Base-by-base conservation (phyloP, 2,797 vertebrate genomes). In the Toxotes lorentzi region DNA sequence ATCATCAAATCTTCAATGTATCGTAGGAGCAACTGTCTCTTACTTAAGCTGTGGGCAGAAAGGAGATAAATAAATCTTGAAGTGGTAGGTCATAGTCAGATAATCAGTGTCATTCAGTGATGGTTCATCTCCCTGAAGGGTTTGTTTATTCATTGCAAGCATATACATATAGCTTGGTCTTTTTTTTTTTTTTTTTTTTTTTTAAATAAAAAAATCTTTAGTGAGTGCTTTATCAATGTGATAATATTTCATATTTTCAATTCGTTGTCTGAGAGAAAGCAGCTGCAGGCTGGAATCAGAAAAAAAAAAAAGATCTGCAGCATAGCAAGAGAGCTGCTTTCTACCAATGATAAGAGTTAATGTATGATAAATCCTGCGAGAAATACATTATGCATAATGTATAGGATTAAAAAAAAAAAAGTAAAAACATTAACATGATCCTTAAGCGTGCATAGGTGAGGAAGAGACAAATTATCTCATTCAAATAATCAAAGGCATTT, bases 381-480 rank as follows among this genome's bases (percentile, higher is more conserved):
- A n/a, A n/a, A n/a, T n/a, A n/a, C n/a, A n/a, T n/a, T n/a, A n/a
- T n/a, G n/a, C n/a, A n/a, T n/a, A n/a, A n/a, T n/a, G n/a, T n/a
- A n/a, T n/a, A n/a, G n/a, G n/a, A n/a, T n/a, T n/a, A n/a, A n/a
- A n/a, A n/a, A n/a, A n/a, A n/a, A n/a, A n/a, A n/a, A n/a, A n/a
- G n/a, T n/a, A n/a, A n/a, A n/a, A n/a, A n/a, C n/a, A n/a, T n/a
- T n/a, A n/a, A n/a, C n/a, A n/a, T 70, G 45, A 74, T 71, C 60
- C 50, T 48, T 48, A 53, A 64, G 59, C 45, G 70, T 57, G 63
- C 58, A 68, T 63, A 32, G 70, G 1, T 72, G 47, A 74, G 53
- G 32, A 62, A 34, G 34, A 80, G 76, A 48, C 70, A 76, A 64
- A 62, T n/a, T 1, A 68, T 77, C 78, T 80, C 27, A 50, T 24